These are phyloP conservation scores for Lutraria lutraria DNA, from an alignment of 2,888 invertebrate species.

Conservation along the genomic window DNA sequence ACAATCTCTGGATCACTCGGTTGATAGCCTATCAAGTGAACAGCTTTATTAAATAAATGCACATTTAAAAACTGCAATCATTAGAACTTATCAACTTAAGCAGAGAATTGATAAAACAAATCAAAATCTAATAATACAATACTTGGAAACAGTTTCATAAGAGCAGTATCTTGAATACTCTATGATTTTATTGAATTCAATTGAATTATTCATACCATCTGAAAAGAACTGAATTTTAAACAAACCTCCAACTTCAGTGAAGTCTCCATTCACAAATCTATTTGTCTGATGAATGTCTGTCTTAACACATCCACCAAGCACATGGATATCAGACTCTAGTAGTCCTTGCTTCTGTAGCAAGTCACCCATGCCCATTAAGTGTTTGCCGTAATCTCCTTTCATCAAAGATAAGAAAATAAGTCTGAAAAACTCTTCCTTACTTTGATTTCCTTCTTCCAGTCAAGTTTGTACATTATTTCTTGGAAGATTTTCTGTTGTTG, in stretches of 20 bases:
- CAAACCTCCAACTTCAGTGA: constrained; percentile 86
- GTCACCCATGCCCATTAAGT: constrained; percentile 99
- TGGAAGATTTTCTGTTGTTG: constrained; percentile 99
- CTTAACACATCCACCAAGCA: constrained; percentile 98
- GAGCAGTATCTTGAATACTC: too few relatives aligned
- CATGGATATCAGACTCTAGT: constrained; percentile 99
- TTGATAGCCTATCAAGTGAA: constrained; percentile 91
- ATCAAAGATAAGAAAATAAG: constrained; percentile 88
- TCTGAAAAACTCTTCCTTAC: constrained; percentile 86
- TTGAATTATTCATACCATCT: too few relatives aligned
- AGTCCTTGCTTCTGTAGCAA: constrained; percentile 98
- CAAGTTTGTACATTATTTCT: constrained; percentile 99
- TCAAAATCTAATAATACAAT: too few relatives aligned
- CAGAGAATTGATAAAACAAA: too few relatives aligned
- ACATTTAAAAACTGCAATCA: background rate
- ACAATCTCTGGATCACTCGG: constrained; percentile 99
- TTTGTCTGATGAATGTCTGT: constrained; percentile 98
- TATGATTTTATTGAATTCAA: background rate
- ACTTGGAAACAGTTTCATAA: too few relatives aligned
- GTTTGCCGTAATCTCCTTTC: constrained; percentile 99
- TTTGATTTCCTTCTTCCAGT: constrained; percentile 98
- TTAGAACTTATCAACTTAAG: background rate
- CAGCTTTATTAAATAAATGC: background rate
- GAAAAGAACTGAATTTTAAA: background rate
- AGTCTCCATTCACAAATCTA: constrained; percentile 94